phyloP scores from a whole-genome alignment of 2,113 vertebrate species.

The Malaclemys terrapin region DNA sequence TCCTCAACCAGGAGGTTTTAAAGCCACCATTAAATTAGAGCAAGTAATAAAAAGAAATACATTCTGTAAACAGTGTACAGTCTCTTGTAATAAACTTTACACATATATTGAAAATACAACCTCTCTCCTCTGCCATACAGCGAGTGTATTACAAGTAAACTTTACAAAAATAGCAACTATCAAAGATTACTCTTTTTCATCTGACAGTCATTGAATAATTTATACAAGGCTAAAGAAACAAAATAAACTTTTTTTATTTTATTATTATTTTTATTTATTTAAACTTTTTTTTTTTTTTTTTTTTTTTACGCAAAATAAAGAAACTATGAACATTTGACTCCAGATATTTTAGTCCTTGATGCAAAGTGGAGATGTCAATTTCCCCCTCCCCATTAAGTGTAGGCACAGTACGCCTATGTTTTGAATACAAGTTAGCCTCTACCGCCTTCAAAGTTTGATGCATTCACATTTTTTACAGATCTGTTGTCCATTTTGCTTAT shows the following conservation, averaged over 20 bases:
- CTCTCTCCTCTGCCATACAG: slow-evolving; percentile 76
- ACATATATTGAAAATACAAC: slow-evolving; percentile 80
- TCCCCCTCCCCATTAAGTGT: slow-evolving; percentile 36
- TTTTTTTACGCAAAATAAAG: slow-evolving; percentile 88
- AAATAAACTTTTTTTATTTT: slow-evolving; percentile 80
- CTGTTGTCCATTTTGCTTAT: slow-evolving; percentile 94
- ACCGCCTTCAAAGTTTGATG: slow-evolving; percentile 79
- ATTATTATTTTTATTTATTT: slow-evolving; percentile 84
- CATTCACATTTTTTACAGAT: slow-evolving; percentile 86
- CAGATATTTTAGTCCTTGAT: slow-evolving; percentile 75
- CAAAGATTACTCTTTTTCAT: slow-evolving; percentile 77
- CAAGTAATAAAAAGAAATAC: slow-evolving; percentile 86
- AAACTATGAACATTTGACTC: slow-evolving; percentile 82
- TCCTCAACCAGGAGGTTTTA: slow-evolving; percentile 79
- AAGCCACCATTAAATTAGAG: slow-evolving; percentile 81
- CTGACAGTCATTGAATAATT: slow-evolving; percentile 82
- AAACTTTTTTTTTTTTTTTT: slow-evolving; percentile 36
- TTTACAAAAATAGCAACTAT: slow-evolving; percentile 90
- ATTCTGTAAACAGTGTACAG: slow-evolving; percentile 84
- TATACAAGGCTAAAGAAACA: slow-evolving; percentile 85
- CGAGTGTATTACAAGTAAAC: slow-evolving; percentile 74
- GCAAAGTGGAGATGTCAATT: slow-evolving; percentile 73
- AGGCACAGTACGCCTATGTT: slow-evolving; percentile 56
- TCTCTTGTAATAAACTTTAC: slow-evolving; percentile 81
- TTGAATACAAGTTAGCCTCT: slow-evolving; percentile 83